Evolutionary conservation across 2,888 invertebrate species (phyloP), one percentile per base, ranked within the genome.

Genomic region (Drosophila niveifrons): DNA sequence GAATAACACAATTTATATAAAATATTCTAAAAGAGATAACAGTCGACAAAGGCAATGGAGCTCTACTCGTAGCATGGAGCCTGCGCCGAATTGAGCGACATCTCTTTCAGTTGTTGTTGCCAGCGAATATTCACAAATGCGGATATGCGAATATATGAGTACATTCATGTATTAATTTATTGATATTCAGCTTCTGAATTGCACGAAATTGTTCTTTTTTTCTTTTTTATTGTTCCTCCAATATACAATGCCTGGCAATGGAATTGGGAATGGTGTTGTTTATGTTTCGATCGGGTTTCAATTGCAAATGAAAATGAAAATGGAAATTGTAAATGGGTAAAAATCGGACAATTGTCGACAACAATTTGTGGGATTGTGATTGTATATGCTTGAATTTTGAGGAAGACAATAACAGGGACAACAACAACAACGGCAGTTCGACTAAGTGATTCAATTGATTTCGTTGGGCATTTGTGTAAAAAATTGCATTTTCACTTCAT

Each of bases 21-120:
- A 79, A 83, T 81, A 78, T 81, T 81, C 80, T 67, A 83, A 77
- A 79, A 71, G 53, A 72, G 59, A 73, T 75, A 69, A 67, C 65
- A 59, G 57, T 61, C 41, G 46, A 15, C 23, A 57, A 57, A 57
- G 56, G 56, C 56, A 46, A 53, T 29, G 15, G 28, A 43, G 44
- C 44, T 23, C 23, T 23, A n/a, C n/a, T n/a, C n/a, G n/a, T n/a
- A 31, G 31, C 44, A 36, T 11, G n/a, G 36, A 44, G 17, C 43
- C n/a, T 13, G 4, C n/a, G n/a, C n/a, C n/a, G n/a, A n/a, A n/a
- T n/a, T n/a, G n/a, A n/a, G n/a, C 41, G 41, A 41, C 53, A 57
- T 13, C 36, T 47, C 36, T 36, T 36, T 10, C 31, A 52, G 18
- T 7, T 11, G n/a, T n/a, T 15, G 15, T 17, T 11, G 34, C 13